A percentile compares a stretch with the other conserved stretches of the same genome.
These are phyloP conservation scores for Perca flavescens DNA, from an alignment of 2,113 vertebrate genomes.

Conservation along the genomic window DNA sequence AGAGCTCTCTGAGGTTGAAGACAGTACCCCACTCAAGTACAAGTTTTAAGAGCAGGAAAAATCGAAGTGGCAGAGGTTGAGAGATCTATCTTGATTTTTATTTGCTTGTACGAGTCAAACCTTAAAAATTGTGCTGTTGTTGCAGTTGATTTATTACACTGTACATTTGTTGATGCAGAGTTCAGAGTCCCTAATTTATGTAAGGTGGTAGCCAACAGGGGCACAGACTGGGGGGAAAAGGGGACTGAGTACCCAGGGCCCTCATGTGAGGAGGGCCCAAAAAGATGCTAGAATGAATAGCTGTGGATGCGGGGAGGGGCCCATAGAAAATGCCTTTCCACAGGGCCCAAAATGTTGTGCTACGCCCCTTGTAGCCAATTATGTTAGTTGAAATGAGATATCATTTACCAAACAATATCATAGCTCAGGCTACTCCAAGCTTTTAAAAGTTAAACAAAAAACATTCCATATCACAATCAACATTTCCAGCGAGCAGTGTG, in stretches of 20 bases:
- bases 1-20: not conserved
- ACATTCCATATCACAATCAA: not conserved
- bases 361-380: not conserved
- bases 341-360: too few relatives aligned
- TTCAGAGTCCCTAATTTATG: not conserved
- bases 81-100: not conserved
- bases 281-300: too few relatives aligned
- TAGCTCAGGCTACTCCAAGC: not conserved
- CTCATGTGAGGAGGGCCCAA: too few relatives aligned
- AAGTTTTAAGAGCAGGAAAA: not conserved
- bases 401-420: not conserved
- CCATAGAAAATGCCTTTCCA: too few relatives aligned
- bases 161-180: not conserved
- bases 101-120: not conserved
- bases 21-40: too few relatives aligned
- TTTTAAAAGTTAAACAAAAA: not conserved
- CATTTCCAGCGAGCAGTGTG: not conserved
- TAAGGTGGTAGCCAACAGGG: not conserved
- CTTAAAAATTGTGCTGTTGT: not conserved
- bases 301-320: too few relatives aligned
- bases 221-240: too few relatives aligned
- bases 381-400: not conserved
- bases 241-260: too few relatives aligned
- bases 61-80: not conserved
- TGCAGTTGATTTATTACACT: not conserved